Evolutionary conservation across 2,888 invertebrate genomes (phyloP).

Genomic region (Xanthorhoe designata): DNA sequence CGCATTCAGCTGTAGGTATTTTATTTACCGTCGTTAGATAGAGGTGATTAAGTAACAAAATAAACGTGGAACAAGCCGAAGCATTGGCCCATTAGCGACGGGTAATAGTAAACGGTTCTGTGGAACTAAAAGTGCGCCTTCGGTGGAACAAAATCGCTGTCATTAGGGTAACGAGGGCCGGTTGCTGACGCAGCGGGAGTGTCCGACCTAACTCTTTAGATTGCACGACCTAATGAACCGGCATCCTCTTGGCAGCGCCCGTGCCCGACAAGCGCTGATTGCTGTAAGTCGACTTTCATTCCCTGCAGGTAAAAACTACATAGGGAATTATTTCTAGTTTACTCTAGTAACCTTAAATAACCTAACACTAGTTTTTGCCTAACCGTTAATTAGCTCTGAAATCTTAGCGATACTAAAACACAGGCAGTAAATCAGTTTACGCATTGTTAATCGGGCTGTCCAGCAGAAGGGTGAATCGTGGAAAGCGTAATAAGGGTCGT

Average conservation of each 20-base stretch:
- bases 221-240: slow-evolving; percentile 78
- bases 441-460: slow-evolving; percentile 74
- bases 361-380: slow-evolving; percentile 35
- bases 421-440: slow-evolving; percentile 68
- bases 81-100: slow-evolving; percentile 76
- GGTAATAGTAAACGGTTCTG: slow-evolving; percentile 75
- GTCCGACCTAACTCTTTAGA: slow-evolving; percentile 72
- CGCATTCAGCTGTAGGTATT: slow-evolving; percentile 37
- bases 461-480: slow-evolving; percentile 63
- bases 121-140: slow-evolving; percentile 77
- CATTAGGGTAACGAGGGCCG: slow-evolving; percentile 82
- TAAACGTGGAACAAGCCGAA: slow-evolving; percentile 66
- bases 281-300: slow-evolving; percentile 57
- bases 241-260: slow-evolving; percentile 62
- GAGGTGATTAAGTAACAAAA: slow-evolving; percentile 67
- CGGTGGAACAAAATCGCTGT: slow-evolving; percentile 78
- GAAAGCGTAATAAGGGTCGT: slow-evolving; percentile 71
- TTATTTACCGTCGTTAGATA: slow-evolving; percentile 50
- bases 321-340: slow-evolving; percentile 50
- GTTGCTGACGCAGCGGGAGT: slow-evolving; percentile 75
- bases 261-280: slow-evolving; percentile 58
- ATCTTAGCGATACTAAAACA: slow-evolving; percentile 39
- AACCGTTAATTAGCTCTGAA: slow-evolving; percentile 42
- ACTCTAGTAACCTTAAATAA: slow-evolving; percentile 12
- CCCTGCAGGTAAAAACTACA: slow-evolving; percentile 46